Evolutionary conservation across 2,113 vertebrate genomes (phyloP).

Genomic region (Egretta garzetta): DNA sequence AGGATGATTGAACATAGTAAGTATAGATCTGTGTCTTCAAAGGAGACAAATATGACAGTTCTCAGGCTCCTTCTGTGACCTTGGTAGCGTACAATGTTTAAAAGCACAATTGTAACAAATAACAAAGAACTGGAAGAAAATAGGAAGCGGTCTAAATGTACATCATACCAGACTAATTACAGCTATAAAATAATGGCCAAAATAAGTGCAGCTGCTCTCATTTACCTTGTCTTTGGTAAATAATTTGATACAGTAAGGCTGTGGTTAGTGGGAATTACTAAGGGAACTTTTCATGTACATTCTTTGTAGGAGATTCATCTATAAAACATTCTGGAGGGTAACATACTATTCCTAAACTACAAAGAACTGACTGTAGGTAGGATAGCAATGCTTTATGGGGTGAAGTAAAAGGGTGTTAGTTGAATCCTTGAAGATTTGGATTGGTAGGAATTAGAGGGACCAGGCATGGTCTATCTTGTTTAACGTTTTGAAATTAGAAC

Average conservation of each 20-base stretch:
- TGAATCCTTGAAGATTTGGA: background rate
- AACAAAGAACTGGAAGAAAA: background rate
- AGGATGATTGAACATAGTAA: background rate
- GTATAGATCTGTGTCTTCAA: background rate
- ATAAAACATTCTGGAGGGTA: background rate
- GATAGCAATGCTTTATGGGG: background rate
- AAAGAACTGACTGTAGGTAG: background rate
- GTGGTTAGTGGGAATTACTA: background rate
- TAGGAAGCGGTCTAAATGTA: background rate
- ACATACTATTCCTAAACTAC: background rate
- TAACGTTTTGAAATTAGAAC: background rate
- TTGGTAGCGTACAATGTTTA: background rate
- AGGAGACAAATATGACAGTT: background rate
- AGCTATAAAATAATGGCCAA: background rate
- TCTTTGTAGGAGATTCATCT: background rate
- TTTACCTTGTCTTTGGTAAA: background rate
- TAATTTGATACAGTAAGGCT: background rate
- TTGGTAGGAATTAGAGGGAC: background rate
- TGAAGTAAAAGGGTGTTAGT: background rate
- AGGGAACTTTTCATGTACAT: background rate
- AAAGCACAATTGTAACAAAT: background rate
- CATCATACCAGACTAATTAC: background rate
- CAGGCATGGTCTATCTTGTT: background rate
- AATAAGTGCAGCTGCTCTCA: background rate
- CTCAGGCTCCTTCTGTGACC: background rate